These are phyloP conservation scores for Vanessa atalanta DNA, from an alignment of 1,140 invertebrate species.

Conservation along the genomic window DNA sequence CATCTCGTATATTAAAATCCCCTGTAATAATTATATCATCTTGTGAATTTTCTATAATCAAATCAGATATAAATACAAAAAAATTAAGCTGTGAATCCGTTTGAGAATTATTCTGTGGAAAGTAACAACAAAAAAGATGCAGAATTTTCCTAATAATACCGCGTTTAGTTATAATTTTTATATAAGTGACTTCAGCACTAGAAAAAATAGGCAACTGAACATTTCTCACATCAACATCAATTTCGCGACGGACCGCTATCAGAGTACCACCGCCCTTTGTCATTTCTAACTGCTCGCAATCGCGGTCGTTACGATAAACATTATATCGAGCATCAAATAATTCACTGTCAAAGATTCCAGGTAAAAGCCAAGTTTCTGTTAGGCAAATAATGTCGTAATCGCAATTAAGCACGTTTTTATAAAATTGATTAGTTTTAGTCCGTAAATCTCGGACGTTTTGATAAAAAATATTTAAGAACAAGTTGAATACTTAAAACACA, in stretches of 20 bases:
- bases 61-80: constrained; percentile 23
- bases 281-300: neutral
- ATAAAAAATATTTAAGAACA: constrained; percentile 23
- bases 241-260: constrained; percentile 10
- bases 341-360: constrained; percentile 10
- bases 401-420: constrained; percentile 13
- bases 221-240: constrained; percentile 9
- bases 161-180: constrained; percentile 4
- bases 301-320: neutral
- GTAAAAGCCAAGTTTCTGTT: constrained; percentile 25
- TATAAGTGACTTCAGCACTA: constrained; percentile 9
- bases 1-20: constrained; percentile 10
- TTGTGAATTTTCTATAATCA: neutral
- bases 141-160: neutral
- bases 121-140: constrained; percentile 21
- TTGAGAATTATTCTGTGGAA: constrained; percentile 9
- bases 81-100: constrained; percentile 8
- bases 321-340: constrained; percentile 22
- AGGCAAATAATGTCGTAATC: constrained; percentile 20
- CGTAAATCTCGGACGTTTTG: constrained; percentile 29
- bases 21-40: neutral
- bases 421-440: constrained; percentile 27
- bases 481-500: constrained; percentile 12
- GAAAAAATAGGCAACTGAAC: constrained; percentile 5
- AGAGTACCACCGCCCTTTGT: constrained; percentile 10